Evolutionary conservation across 2,797 vertebrate genomes (phyloP).

Genomic region (Rhinella marina): DNA sequence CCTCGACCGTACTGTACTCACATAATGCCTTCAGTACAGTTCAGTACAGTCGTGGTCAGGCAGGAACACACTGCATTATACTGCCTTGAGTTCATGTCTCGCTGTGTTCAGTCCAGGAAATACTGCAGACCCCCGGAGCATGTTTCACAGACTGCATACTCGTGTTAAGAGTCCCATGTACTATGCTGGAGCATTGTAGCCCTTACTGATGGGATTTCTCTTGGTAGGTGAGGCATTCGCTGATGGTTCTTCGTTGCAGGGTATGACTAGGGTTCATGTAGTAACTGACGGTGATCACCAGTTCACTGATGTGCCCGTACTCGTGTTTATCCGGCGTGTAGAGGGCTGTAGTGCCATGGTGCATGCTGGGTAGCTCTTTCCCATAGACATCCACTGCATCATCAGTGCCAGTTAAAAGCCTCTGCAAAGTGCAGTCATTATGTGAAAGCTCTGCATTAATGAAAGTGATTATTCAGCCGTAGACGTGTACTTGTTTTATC

Average conservation of each 20-base stretch:
- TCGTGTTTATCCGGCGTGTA: neutral
- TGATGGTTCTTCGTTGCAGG: neutral
- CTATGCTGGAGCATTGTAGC: too few relatives aligned
- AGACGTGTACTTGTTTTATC: neutral
- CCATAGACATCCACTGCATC: neutral
- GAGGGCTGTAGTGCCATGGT: neutral
- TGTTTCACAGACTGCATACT: too few relatives aligned
- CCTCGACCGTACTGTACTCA: too few relatives aligned
- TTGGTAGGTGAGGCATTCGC: too few relatives aligned
- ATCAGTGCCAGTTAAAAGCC: neutral
- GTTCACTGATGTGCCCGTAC: neutral
- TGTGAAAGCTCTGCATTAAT: neutral
- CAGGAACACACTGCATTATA: too few relatives aligned
- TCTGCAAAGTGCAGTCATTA: constrained; percentile 9
- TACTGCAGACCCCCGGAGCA: too few relatives aligned
- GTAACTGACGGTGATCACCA: neutral
- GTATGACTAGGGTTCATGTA: neutral
- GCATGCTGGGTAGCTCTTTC: neutral
- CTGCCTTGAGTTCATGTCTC: too few relatives aligned
- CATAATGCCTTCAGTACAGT: too few relatives aligned
- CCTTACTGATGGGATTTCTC: too few relatives aligned
- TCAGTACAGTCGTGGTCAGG: too few relatives aligned
- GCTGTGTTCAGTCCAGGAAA: too few relatives aligned
- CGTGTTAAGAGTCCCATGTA: too few relatives aligned
- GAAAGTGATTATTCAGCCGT: neutral